Conservation (phyloP, 2,888 invertebrate species). For the Lagria hirta region DNA sequence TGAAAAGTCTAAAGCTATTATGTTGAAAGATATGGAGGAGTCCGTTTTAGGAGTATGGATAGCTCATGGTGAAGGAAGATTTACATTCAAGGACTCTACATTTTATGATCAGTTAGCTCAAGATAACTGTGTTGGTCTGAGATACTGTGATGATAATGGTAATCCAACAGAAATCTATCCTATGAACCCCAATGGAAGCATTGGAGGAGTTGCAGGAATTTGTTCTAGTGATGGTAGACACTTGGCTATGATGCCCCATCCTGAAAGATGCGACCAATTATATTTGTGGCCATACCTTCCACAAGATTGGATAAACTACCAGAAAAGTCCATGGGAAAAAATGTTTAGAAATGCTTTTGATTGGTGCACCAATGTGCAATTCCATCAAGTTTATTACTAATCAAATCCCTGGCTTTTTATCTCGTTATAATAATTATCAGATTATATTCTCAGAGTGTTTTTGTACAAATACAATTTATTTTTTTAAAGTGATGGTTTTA, state of each 20-base stretch:
- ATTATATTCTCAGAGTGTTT: no score
- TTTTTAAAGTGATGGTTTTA: no score
- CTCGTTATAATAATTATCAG: no score
- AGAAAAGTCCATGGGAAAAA: conserved; percentile 84
- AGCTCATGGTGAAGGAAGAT: conserved; percentile 93
- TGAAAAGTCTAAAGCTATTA: conserved; percentile 71
- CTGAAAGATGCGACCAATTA: conserved; percentile 81
- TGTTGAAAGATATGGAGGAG: conserved; percentile 87
- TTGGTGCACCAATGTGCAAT: conserved; percentile 59
- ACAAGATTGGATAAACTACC: conserved; percentile 55
- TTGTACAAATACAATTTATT: no score
- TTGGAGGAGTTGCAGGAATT: conserved; percentile 80
- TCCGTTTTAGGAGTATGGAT: conserved; percentile 93
- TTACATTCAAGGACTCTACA: conserved; percentile 60
- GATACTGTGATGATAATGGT: conserved; percentile 82
- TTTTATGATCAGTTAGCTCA: conserved; percentile 57
- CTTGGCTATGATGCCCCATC: conserved; percentile 98
- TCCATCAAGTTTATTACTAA: conserved; percentile 38
- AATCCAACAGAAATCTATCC: conserved; percentile 81
- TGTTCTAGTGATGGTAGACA: conserved; percentile 91
- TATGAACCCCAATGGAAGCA: conserved; percentile 91
- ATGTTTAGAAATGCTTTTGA: conserved; percentile 88
- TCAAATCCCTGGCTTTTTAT: no score
- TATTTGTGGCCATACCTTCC: conserved; percentile 88
- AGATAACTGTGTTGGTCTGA: conserved; percentile 71